Conservation (phyloP, 2,113 vertebrate species). For the Erpornis zantholeuca region DNA sequence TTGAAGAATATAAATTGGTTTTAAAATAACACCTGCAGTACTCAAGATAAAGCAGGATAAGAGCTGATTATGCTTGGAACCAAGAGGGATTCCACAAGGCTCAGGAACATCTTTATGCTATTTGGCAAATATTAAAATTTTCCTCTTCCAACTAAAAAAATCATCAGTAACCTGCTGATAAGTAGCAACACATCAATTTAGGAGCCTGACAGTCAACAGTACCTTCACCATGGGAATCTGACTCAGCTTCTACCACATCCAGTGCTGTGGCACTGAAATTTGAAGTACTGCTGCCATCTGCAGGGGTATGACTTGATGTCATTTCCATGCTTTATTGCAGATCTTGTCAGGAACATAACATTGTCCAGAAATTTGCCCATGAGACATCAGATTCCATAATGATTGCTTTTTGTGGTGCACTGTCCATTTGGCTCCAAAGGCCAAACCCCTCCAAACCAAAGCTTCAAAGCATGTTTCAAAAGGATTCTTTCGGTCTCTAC, state of each 20-base stretch:
- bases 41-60: neutral
- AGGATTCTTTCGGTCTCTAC: neutral
- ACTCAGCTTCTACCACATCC: neutral
- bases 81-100: neutral
- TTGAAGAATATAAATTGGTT: neutral
- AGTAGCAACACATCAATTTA: neutral
- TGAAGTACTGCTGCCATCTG: slow-evolving; percentile 80
- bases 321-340: neutral
- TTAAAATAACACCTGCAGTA: neutral
- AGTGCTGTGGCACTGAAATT: slow-evolving; percentile 43
- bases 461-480: neutral
- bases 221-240: neutral
- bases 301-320: slow-evolving; percentile 57
- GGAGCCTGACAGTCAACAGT: neutral
- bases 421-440: neutral
- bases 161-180: neutral
- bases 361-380: neutral
- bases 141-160: neutral
- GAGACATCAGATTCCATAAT: neutral
- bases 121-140: neutral
- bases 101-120: neutral
- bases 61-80: neutral
- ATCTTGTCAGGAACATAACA: neutral
- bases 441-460: neutral
- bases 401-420: neutral